These are phyloP conservation scores for Glaucopsyche alexis DNA, from an alignment of 2,888 invertebrate species.

Conservation along the genomic window DNA sequence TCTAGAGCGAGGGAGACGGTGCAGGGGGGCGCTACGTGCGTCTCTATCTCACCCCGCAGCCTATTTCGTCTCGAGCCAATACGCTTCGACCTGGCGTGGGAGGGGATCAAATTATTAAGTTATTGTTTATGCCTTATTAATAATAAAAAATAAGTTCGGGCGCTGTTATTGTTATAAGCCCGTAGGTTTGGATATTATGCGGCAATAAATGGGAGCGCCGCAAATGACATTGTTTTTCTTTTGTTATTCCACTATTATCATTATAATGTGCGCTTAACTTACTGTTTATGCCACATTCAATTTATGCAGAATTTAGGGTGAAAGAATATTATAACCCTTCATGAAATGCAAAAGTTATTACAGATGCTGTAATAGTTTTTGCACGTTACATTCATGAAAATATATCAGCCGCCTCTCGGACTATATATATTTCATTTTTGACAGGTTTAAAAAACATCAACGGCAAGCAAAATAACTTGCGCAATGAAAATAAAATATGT, in stretches of 20 bases:
- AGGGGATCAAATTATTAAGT: conserved; percentile 75
- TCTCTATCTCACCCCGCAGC: conserved; percentile 69
- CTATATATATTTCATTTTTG: too few species aligned
- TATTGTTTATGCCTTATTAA: conserved; percentile 78
- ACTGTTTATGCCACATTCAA: conserved; percentile 8
- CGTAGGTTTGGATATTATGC: conserved; percentile 57
- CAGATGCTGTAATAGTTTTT: background rate
- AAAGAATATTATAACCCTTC: conserved; percentile 17
- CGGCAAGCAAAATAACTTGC: too few species aligned
- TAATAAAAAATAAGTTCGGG: conserved; percentile 70
- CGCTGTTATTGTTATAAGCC: conserved; percentile 63
- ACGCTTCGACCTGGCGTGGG: conserved; percentile 65
- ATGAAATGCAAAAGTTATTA: conserved; percentile 1
- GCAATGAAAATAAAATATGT: too few species aligned
- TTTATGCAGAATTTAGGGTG: conserved; percentile 1
- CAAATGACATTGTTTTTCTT: conserved; percentile 66
- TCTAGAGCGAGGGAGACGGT: conserved; percentile 55
- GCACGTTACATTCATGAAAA: background rate
- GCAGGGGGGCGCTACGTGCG: conserved; percentile 49
- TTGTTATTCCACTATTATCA: conserved; percentile 46
- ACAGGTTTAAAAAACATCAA: background rate
- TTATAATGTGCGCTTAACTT: conserved; percentile 57
- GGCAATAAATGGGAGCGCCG: conserved; percentile 58
- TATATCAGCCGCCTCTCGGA: background rate
- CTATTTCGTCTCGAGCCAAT: conserved; percentile 75